phyloP scores from a whole-genome alignment of 2,113 vertebrate genomes.

The Microtus richardsoni region DNA sequence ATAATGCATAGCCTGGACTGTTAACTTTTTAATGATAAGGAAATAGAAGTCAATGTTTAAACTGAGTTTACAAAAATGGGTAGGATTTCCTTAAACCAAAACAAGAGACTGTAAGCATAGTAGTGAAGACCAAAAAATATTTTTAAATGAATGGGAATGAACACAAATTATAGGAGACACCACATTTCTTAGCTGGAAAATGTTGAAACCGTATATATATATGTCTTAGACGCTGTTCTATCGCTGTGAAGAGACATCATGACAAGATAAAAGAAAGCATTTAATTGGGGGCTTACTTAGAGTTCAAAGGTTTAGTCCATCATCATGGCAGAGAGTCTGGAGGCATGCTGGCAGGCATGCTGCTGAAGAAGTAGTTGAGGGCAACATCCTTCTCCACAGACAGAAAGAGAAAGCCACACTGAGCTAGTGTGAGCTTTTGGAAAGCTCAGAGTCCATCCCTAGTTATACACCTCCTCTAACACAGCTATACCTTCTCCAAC shows the following conservation, averaged over 20 bases:
- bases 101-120: background rate
- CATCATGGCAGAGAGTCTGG: background rate
- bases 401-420: background rate
- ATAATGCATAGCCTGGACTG: background rate
- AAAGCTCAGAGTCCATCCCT: background rate
- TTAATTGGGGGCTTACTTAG: background rate
- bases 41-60: background rate
- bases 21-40: constrained; percentile 4
- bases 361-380: too few species aligned
- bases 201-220: background rate
- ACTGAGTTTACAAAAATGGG: background rate
- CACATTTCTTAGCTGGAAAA: background rate
- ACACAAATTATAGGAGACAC: background rate
- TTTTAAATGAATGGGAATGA: background rate
- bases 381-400: background rate
- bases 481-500: background rate
- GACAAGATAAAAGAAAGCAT: background rate
- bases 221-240: background rate
- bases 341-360: too few species aligned
- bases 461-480: background rate
- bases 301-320: background rate
- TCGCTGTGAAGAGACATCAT: background rate
- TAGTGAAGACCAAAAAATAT: background rate
- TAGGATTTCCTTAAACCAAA: background rate
- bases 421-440: background rate